A percentile compares a stretch with the other conserved stretches of the same genome.
Evolutionary conservation across 1,140 invertebrate species (phyloP).

Genomic region (Drosophila carrolli): DNA sequence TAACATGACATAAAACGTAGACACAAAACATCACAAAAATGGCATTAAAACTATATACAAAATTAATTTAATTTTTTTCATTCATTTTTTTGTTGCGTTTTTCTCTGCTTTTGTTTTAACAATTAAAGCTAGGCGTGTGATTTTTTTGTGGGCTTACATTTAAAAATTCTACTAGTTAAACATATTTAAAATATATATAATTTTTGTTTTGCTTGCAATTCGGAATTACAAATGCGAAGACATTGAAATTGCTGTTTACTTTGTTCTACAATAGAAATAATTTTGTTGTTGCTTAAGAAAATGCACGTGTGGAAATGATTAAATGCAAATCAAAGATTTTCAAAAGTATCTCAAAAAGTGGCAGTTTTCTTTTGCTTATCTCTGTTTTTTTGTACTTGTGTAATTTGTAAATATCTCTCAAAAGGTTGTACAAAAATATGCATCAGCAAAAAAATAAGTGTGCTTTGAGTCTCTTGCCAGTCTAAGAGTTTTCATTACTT

Average conservation of each 20-base stretch:
- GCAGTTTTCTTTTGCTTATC: constrained; percentile 48
- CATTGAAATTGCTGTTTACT: constrained; percentile 59
- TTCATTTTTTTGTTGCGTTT: constrained; percentile 32
- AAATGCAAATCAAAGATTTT: constrained; percentile 54
- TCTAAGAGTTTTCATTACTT: constrained; percentile 67
- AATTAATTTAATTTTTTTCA: constrained; percentile 32
- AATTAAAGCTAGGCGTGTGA: constrained; percentile 75
- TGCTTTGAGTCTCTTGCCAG: constrained; percentile 69
- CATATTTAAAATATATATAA: constrained; percentile 54
- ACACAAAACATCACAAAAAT: constrained; percentile 78
- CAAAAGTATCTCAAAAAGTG: constrained; percentile 62
- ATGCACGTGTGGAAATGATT: constrained; percentile 60
- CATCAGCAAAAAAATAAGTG: constrained; percentile 59
- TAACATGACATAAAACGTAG: constrained; percentile 63
- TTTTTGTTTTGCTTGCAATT: constrained; percentile 65
- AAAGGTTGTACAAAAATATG: constrained; percentile 63
- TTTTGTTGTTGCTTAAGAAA: constrained; percentile 35
- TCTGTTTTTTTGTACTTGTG: constrained; percentile 29
- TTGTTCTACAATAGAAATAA: constrained; percentile 36
- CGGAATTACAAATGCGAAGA: constrained; percentile 71
- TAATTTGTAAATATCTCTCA: constrained; percentile 61
- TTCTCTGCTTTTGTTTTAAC: constrained; percentile 61
- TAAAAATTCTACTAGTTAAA: constrained; percentile 74
- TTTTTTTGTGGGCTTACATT: constrained; percentile 41
- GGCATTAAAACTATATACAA: constrained; percentile 75